These are phyloP conservation scores for Physella acuta DNA, from an alignment of 1,140 invertebrate species.

Conservation along the genomic window DNA sequence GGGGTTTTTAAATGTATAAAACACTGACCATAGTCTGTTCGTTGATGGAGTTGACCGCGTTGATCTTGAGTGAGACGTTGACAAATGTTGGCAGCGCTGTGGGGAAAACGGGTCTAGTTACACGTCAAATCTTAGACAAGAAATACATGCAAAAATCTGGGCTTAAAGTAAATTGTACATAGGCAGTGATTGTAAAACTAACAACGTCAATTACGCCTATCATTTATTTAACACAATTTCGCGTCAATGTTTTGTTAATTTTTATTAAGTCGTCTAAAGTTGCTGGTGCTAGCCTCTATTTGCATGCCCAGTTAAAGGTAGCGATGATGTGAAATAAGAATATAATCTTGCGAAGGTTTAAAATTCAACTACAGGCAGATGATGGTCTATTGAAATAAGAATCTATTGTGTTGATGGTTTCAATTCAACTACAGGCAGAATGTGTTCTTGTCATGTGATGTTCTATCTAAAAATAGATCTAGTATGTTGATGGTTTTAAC, in stretches of 20 bases:
- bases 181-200: background rate
- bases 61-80: conserved; percentile 38
- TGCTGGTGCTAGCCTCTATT: background rate
- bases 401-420: no score
- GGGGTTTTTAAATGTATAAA: no score
- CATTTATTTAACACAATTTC: background rate
- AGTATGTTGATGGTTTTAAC: no score
- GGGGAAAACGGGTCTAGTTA: conserved; percentile 9
- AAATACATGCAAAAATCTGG: background rate
- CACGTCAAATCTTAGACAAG: background rate
- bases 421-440: no score
- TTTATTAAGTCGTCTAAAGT: background rate
- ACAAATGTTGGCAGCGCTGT: conserved; percentile 38
- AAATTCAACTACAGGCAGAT: no score
- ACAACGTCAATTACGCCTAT: background rate
- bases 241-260: background rate
- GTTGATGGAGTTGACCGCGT: conserved; percentile 43
- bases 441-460: no score
- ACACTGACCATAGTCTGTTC: conserved; percentile 48
- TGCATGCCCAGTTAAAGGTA: no score
- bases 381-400: no score
- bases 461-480: no score
- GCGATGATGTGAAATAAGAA: no score
- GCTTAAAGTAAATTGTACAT: no score
- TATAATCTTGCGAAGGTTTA: no score